Evolutionary conservation across 1,140 invertebrate genomes (phyloP), one percentile per base, ranked within the genome.

Genomic region (Branchinecta lynchi): DNA sequence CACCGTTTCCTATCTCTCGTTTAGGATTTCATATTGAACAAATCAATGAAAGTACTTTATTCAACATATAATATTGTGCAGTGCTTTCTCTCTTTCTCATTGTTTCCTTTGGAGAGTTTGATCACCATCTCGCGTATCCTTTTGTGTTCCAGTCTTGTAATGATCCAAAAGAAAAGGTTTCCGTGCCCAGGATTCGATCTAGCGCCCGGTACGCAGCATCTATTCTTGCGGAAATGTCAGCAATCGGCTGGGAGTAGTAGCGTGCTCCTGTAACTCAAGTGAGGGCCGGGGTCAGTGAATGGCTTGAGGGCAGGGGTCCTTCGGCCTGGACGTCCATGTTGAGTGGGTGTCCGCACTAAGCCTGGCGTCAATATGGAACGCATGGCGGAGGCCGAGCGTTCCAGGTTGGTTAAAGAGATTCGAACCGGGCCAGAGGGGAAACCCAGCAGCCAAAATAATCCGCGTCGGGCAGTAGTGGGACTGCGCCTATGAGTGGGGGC

Each of bases 381-480:
- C 83, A 81, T 79, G 83, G 86, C 86, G 90, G 89, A 93, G 84
- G 86, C 83, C 79, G 78, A 81, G 83, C 81, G 80, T 73, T 77
- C 81, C 82, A 84, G 82, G 82, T 83, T 82, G 77, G 75, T 78
- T 84, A 83, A 94, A 85, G 91, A 93, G 89, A 86, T 88, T 88
- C 86, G 90, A 82, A 94, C 84, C 87, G 91, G 91, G 90, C 89
- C 90, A 94, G 91, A 87, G 87, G 88, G 89, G 90, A 88, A 91
- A 93, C 87, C 85, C 86, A 92, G 89, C 90, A 93, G 89, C 89
- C 89, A 91, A 92, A 90, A 93, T 89, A 88, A 86, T 86, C 89
- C 90, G 89, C 89, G 89, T 88, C 82, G 87, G 83, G 88, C 89
- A 92, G 91, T 93, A 93, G 90, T 91, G 90, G 91, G 91, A 93